phyloP scores from a whole-genome alignment of 2,888 invertebrate genomes.

The Phortica okadai region DNA sequence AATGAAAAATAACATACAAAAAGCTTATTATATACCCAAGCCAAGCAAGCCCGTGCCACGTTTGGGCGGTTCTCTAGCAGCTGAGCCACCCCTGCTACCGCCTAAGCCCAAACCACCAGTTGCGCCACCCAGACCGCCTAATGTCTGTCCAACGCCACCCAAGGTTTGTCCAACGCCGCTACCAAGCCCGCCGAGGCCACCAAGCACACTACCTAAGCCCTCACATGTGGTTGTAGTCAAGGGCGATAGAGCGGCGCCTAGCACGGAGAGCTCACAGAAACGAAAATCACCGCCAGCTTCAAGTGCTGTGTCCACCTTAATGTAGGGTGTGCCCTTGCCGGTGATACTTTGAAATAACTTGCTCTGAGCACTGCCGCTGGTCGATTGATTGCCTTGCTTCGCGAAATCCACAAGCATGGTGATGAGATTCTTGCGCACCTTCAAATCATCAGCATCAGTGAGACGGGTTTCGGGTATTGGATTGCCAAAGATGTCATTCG shows the following conservation, averaged over 20 bases:
- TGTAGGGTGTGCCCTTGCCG: constrained; percentile 77
- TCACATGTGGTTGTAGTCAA: constrained; percentile 68
- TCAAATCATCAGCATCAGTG: constrained; percentile 79
- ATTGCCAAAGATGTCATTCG: constrained; percentile 80
- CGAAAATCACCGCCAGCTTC: constrained; percentile 77
- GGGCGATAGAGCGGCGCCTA: constrained; percentile 70
- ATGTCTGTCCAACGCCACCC: constrained; percentile 53
- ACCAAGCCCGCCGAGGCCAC: constrained; percentile 55
- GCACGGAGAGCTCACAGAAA: constrained; percentile 72
- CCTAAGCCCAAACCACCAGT: constrained; percentile 42
- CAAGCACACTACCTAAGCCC: constrained; percentile 61
- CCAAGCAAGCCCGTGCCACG: constrained; percentile 48
- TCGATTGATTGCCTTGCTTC: constrained; percentile 51
- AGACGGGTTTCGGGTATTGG: constrained; percentile 76
- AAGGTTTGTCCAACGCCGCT: constrained; percentile 50
- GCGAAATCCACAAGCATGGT: constrained; percentile 83
- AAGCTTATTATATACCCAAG: constrained; percentile 52
- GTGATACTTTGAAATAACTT: constrained; percentile 75
- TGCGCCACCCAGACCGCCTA: constrained; percentile 26
- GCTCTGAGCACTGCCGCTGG: background rate
- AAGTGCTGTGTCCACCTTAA: constrained; percentile 78
- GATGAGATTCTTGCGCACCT: constrained; percentile 82
- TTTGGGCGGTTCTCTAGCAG: background rate
- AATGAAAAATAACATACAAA: constrained; percentile 1
- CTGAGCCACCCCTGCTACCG: constrained; percentile 12